Percentiles rank a stretch among this genome's conserved stretches.
phyloP scores from a whole-genome alignment of 2,888 invertebrate species.

The Mystacides longicornis region DNA sequence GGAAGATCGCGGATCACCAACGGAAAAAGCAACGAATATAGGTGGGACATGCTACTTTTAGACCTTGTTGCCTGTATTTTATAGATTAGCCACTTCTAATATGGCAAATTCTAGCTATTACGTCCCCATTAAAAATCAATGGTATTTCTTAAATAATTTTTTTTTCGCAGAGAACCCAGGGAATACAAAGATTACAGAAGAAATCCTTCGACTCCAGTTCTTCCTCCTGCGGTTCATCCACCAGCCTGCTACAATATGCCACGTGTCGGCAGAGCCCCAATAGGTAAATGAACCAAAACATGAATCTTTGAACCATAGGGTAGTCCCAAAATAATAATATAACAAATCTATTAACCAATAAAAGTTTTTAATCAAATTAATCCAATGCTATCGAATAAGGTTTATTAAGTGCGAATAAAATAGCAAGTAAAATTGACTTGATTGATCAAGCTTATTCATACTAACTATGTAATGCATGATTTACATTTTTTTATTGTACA shows the following conservation, averaged over 20 bases:
- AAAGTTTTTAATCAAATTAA: too few relatives aligned
- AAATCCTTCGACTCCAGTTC: conserved; percentile 34
- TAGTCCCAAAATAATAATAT: too few relatives aligned
- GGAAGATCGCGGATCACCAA: conserved; percentile 5
- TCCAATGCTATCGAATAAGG: too few relatives aligned
- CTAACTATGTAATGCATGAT: too few relatives aligned
- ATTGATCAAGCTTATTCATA: too few relatives aligned
- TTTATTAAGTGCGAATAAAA: too few relatives aligned
- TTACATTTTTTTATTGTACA: too few relatives aligned
- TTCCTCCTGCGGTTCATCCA: conserved; percentile 42
- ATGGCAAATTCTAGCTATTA: neutral
- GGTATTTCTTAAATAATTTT: too few relatives aligned
- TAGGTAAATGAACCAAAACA: conserved; percentile 9
- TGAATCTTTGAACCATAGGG: too few relatives aligned
- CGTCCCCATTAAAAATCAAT: too few relatives aligned
- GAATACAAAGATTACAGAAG: conserved; percentile 53
- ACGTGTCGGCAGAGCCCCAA: conserved; percentile 29
- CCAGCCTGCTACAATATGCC: conserved; percentile 48
- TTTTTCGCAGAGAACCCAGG: conserved; percentile 35
- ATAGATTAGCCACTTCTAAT: neutral
- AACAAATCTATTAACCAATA: too few relatives aligned
- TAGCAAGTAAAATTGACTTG: too few relatives aligned
- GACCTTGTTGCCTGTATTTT: neutral
- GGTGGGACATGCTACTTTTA: conserved; percentile 1
- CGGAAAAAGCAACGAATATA: conserved; percentile 6